Conservation (phyloP, 2,888 invertebrate genomes). For the Himalopsyche japonica region DNA sequence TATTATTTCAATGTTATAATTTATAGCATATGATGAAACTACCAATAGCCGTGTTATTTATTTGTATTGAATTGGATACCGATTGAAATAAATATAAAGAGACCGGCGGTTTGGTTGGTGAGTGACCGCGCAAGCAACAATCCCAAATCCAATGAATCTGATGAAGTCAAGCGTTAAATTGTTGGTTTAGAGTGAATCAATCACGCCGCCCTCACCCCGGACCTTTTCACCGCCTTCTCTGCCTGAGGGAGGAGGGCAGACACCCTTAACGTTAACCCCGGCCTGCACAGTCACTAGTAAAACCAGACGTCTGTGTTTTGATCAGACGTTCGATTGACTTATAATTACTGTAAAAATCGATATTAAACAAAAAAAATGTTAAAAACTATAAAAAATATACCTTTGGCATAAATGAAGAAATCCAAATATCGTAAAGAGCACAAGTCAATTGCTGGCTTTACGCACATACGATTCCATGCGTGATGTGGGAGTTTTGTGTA, state of each 20-base stretch:
- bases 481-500: no score
- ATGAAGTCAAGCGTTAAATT: conserved; percentile 40
- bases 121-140: conserved; percentile 32
- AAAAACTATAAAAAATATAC: no score
- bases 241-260: neutral
- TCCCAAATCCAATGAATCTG: conserved; percentile 40
- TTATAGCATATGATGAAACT: no score
- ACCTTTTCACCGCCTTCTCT: conserved; percentile 8
- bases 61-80: neutral
- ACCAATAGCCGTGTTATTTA: no score
- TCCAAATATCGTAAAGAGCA: no score
- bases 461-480: no score
- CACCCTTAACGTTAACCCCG: neutral
- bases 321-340: neutral
- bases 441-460: no score
- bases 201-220: conserved; percentile 28
- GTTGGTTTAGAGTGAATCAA: conserved; percentile 41
- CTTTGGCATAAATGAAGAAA: no score
- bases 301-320: neutral
- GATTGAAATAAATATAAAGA: neutral
- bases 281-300: neutral
- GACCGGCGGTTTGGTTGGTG: neutral
- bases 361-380: no score
- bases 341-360: no score
- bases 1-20: no score